Conservation (phyloP, 2,797 vertebrate species). For the Anniella stebbinsi region DNA sequence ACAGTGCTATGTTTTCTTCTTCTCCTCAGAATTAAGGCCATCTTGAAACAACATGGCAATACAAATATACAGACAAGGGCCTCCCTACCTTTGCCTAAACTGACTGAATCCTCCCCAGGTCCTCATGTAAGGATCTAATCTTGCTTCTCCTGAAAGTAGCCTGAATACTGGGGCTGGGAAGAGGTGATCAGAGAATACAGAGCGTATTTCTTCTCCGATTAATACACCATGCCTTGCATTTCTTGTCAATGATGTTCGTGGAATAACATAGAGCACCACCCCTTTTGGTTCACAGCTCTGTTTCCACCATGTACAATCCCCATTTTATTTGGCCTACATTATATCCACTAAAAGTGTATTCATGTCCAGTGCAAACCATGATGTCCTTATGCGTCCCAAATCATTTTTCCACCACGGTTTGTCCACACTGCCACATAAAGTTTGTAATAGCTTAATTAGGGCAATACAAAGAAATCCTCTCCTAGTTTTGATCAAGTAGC, state of each 20-base stretch:
- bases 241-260: neutral
- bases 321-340: conserved; percentile 41
- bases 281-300: conserved; percentile 6
- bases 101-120: neutral
- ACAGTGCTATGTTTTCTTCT: too few species aligned
- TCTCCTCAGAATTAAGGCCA: too few species aligned
- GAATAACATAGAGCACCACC: neutral
- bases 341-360: conserved; percentile 37
- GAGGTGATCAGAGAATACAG: neutral
- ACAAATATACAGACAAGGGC: neutral
- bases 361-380: conserved; percentile 42
- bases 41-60: too few species aligned
- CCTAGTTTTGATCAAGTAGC: conserved; percentile 56
- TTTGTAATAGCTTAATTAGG: conserved; percentile 55
- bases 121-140: neutral
- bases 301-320: neutral
- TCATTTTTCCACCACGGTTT: conserved; percentile 33
- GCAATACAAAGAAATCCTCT: conserved; percentile 53
- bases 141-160: neutral
- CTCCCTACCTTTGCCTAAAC: neutral
- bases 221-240: neutral
- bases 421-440: conserved; percentile 54
- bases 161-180: neutral
- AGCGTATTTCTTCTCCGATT: neutral
- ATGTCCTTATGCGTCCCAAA: conserved; percentile 27